Conservation (phyloP, 2,888 invertebrate species). For the Nipponacmea schrenckii region DNA sequence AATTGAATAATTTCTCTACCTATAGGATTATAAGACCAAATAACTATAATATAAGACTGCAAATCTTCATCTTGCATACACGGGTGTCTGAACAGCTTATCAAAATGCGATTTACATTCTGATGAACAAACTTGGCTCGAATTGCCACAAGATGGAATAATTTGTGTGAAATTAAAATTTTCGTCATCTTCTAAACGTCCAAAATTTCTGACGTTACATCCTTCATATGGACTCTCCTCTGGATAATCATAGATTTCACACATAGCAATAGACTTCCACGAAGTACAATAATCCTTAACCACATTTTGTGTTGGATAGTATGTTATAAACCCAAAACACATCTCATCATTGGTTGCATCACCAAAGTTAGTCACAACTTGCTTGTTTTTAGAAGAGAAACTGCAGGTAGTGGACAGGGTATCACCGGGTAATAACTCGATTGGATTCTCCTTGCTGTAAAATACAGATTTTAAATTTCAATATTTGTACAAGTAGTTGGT, state of each 20-base stretch:
- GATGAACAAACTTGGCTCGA: too few relatives aligned
- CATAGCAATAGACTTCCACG: conserved; percentile 28
- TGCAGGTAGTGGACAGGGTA: conserved; percentile 40
- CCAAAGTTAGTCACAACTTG: conserved; percentile 38
- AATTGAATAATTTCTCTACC: too few relatives aligned
- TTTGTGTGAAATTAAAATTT: too few relatives aligned
- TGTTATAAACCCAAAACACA: conserved; percentile 48
- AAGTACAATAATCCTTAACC: conserved; percentile 33
- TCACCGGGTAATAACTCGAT: conserved; percentile 41
- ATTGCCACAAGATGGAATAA: too few relatives aligned
- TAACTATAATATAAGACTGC: too few relatives aligned
- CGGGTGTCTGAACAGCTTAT: too few relatives aligned
- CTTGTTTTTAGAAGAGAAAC: conserved; percentile 27
- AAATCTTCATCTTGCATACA: too few relatives aligned
- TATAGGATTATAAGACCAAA: too few relatives aligned
- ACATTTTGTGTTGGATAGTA: conserved; percentile 42
- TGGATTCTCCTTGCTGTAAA: conserved; percentile 32
- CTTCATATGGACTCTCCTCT: too few relatives aligned
- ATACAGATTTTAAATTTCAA: neutral
- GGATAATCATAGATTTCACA: conserved; percentile 13
- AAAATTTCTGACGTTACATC: too few relatives aligned
- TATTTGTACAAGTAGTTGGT: conserved; percentile 19
- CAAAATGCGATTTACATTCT: too few relatives aligned
- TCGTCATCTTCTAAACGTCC: too few relatives aligned
- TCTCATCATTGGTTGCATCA: conserved; percentile 46